These are phyloP conservation scores for Platanista minor DNA, from an alignment of 2,113 vertebrate genomes.

Conservation along the genomic window DNA sequence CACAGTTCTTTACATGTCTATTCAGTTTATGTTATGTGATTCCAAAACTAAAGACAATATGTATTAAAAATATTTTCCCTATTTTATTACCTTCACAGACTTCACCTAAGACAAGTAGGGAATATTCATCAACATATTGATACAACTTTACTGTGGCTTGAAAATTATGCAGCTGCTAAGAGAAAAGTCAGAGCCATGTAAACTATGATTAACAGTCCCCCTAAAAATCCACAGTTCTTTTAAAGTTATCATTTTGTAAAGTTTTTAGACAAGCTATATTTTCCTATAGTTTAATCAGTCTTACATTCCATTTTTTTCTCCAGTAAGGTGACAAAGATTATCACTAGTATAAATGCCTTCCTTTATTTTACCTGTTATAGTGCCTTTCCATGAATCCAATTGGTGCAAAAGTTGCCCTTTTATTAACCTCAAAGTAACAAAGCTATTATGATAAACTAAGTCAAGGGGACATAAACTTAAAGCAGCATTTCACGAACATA, in stretches of 20 bases:
- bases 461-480: neutral
- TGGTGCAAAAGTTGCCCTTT: neutral
- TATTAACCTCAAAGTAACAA: neutral
- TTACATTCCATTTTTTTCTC: neutral
- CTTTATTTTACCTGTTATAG: neutral
- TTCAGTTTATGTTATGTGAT: neutral
- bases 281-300: neutral
- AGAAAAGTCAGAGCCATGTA: neutral
- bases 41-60: neutral
- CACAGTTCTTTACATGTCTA: neutral
- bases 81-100: neutral
- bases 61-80: neutral
- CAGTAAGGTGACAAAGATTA: neutral
- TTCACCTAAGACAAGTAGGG: neutral
- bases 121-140: constrained; percentile 32
- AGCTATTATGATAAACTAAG: neutral
- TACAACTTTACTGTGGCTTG: neutral
- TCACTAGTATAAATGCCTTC: neutral
- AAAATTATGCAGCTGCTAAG: neutral
- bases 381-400: neutral
- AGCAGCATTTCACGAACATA: neutral
- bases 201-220: neutral
- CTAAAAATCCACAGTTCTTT: neutral
- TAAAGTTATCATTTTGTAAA: neutral
- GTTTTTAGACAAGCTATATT: neutral